Conservation (phyloP, 2,797 vertebrate species). For the Adelosebastes latens region DNA sequence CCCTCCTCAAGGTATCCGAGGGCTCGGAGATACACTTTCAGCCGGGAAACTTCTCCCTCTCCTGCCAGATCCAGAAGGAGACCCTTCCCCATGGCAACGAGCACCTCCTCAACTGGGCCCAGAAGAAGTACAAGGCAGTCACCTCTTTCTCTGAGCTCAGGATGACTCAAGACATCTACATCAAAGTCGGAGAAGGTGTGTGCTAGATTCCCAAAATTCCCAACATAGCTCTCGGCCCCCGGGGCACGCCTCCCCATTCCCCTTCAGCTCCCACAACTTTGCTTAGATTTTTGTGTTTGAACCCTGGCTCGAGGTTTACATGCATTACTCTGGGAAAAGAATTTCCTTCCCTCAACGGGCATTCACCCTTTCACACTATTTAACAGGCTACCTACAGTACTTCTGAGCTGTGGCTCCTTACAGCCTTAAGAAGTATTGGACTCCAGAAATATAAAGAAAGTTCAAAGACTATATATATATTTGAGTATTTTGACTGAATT, state of each 20-base stretch:
- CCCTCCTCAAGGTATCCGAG: constrained; percentile 84
- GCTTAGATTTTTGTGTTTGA: constrained; percentile 50
- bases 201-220: constrained; percentile 50
- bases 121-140: constrained; percentile 89
- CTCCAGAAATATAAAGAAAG: background rate
- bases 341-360: constrained; percentile 25
- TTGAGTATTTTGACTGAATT: background rate
- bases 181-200: constrained; percentile 99
- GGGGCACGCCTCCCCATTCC: constrained; percentile 31
- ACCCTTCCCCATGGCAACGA: constrained; percentile 90
- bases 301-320: constrained; percentile 40
- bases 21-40: constrained; percentile 89
- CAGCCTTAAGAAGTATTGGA: background rate
- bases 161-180: constrained; percentile 92
- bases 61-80: constrained; percentile 80
- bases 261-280: constrained; percentile 47
- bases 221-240: constrained; percentile 52
- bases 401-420: constrained; percentile 8
- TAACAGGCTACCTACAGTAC: constrained; percentile 13
- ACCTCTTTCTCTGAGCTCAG: constrained; percentile 98
- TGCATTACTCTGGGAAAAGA: constrained; percentile 20
- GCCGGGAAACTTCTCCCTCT: constrained; percentile 87
- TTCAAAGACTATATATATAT: background rate
- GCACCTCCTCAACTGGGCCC: constrained; percentile 91
- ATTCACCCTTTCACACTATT: constrained; percentile 20